Conservation (phyloP, 2,888 invertebrate species). For the Cybosia mesomella region DNA sequence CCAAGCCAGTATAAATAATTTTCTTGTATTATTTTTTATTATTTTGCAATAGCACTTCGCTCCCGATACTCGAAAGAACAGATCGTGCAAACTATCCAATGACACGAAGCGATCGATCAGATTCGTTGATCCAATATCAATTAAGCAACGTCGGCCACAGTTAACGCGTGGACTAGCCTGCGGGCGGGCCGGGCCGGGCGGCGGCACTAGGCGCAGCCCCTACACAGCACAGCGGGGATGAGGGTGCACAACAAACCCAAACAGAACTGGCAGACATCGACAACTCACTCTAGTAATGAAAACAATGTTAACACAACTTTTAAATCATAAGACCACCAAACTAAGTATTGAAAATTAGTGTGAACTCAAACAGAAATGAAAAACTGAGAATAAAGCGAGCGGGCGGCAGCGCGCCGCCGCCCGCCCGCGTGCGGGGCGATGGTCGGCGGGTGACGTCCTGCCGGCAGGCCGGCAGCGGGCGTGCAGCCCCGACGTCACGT, state of each 20-base stretch:
- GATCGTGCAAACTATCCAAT: neutral
- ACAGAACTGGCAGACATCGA: slow-evolving; percentile 60
- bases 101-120: neutral
- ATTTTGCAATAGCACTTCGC: neutral
- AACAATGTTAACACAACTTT: slow-evolving; percentile 60
- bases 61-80: neutral
- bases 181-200: too few relatives aligned
- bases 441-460: slow-evolving; percentile 57
- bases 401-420: slow-evolving; percentile 43
- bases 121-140: slow-evolving; percentile 45
- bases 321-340: slow-evolving; percentile 51
- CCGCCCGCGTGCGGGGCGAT: slow-evolving; percentile 62
- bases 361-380: slow-evolving; percentile 58
- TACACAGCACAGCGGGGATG: slow-evolving; percentile 56
- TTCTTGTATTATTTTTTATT: neutral
- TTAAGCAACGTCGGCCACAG: slow-evolving; percentile 22
- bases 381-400: slow-evolving; percentile 49
- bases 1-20: neutral
- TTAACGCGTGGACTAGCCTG: too few relatives aligned
- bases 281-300: slow-evolving; percentile 61
- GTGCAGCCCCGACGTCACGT: slow-evolving; percentile 33
- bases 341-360: slow-evolving; percentile 52
- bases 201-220: slow-evolving; percentile 26
- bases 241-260: slow-evolving; percentile 76
- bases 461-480: neutral